These are phyloP conservation scores for Cephus pygmeus DNA, from an alignment of 2,888 invertebrate genomes.

Conservation along the genomic window DNA sequence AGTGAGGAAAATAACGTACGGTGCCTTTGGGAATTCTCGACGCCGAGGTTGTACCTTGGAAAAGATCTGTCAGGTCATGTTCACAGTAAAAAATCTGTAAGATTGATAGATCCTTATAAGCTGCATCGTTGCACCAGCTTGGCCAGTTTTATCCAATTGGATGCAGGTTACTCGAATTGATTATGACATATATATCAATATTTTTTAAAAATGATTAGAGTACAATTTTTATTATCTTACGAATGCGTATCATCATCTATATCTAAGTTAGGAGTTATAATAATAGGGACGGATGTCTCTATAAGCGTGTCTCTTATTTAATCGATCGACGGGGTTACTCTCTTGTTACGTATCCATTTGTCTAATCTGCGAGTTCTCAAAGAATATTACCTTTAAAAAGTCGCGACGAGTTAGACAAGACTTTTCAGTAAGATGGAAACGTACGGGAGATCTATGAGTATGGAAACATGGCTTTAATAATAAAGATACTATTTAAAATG, in stretches of 20 bases:
- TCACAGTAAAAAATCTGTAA: neutral
- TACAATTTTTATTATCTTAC: neutral
- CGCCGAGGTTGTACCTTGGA: neutral
- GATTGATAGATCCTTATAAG: neutral
- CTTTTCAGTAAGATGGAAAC: neutral
- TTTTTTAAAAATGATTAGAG: neutral
- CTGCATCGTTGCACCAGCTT: slow-evolving; percentile 1
- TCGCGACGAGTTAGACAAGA: slow-evolving; percentile 43
- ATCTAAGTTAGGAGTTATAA: neutral
- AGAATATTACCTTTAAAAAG: slow-evolving; percentile 39
- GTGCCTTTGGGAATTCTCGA: neutral
- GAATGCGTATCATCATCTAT: neutral
- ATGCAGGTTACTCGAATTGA: neutral
- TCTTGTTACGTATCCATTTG: slow-evolving; percentile 10
- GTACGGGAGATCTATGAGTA: neutral
- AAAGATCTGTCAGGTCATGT: neutral
- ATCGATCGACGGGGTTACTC: slow-evolving; percentile 9
- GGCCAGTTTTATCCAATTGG: neutral
- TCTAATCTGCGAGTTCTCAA: slow-evolving; percentile 47
- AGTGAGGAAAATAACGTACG: neutral
- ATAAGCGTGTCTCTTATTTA: slow-evolving; percentile 8
- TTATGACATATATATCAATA: neutral
- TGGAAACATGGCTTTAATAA: neutral
- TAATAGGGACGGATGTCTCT: neutral
- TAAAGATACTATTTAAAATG: neutral